Conservation (phyloP, 2,888 invertebrate species). For the Pedicia rivosa region DNA sequence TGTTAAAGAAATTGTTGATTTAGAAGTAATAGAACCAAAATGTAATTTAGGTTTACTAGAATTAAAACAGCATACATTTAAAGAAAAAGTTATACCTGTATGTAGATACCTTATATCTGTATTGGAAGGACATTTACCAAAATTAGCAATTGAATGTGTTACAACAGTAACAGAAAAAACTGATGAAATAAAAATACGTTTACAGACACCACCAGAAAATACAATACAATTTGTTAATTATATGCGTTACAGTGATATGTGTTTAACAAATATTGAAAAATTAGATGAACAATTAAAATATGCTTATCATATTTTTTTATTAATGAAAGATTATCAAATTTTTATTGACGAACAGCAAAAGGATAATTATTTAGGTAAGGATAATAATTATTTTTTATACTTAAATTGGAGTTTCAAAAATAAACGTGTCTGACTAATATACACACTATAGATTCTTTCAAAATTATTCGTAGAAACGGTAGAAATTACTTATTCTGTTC, state of each 20-base stretch:
- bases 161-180: conserved; percentile 23
- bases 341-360: conserved; percentile 54
- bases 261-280: conserved; percentile 45
- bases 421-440: too few species aligned
- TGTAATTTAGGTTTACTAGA: conserved; percentile 60
- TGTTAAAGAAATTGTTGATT: conserved; percentile 46
- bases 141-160: conserved; percentile 46
- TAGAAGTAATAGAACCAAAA: conserved; percentile 46
- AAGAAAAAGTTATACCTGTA: conserved; percentile 52
- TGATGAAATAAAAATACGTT: conserved; percentile 42
- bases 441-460: too few species aligned
- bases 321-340: conserved; percentile 67
- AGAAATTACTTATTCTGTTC: too few species aligned
- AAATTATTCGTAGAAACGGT: too few species aligned
- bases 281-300: conserved; percentile 63
- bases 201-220: conserved; percentile 46
- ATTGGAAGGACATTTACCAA: conserved; percentile 44
- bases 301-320: conserved; percentile 65
- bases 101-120: conserved; percentile 52
- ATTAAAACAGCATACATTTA: conserved; percentile 52
- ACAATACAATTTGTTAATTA: conserved; percentile 54
- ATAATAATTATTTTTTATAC: too few species aligned
- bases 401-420: too few species aligned
- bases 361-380: conserved; percentile 27
- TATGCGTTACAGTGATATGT: conserved; percentile 37